Percentiles rank a stretch among this genome's conserved stretches.
Evolutionary conservation across 2,888 invertebrate species (phyloP).

Genomic region (Megamerina dolium): DNA sequence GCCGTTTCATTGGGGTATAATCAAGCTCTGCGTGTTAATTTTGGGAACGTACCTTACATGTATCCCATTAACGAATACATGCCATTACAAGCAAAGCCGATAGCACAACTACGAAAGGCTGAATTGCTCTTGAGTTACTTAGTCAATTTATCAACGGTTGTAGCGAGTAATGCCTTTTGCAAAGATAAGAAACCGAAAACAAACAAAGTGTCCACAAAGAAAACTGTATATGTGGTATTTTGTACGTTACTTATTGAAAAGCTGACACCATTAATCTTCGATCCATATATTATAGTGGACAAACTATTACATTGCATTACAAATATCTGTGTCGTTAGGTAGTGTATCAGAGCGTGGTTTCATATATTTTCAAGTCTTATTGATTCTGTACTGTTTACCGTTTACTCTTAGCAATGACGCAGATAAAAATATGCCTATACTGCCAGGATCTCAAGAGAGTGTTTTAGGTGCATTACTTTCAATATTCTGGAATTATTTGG

Average conservation of each 20-base stretch:
- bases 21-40: slow-evolving; percentile 72
- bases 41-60: slow-evolving; percentile 63
- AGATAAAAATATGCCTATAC: slow-evolving; percentile 30
- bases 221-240: slow-evolving; percentile 55
- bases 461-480: slow-evolving; percentile 40
- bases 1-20: slow-evolving; percentile 71
- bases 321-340: slow-evolving; percentile 34
- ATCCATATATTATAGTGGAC: slow-evolving; percentile 65
- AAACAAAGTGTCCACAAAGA: slow-evolving; percentile 32
- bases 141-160: slow-evolving; percentile 39
- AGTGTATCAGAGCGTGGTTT: slow-evolving; percentile 8
- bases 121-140: slow-evolving; percentile 40
- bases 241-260: slow-evolving; percentile 56
- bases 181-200: slow-evolving; percentile 25
- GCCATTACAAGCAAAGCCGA: slow-evolving; percentile 58
- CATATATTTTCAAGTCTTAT: not conserved
- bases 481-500: slow-evolving; percentile 46
- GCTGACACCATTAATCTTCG: slow-evolving; percentile 56
- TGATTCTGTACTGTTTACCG: not conserved
- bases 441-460: slow-evolving; percentile 35
- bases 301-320: slow-evolving; percentile 55
- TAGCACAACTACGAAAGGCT: slow-evolving; percentile 33
- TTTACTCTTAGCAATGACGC: not conserved
- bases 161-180: slow-evolving; percentile 35
- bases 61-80: slow-evolving; percentile 63